A percentile compares a stretch with the other conserved stretches of the same genome.
These are phyloP conservation scores for Dryoscopus gambensis DNA, from an alignment of 2,113 vertebrate species.

Conservation along the genomic window DNA sequence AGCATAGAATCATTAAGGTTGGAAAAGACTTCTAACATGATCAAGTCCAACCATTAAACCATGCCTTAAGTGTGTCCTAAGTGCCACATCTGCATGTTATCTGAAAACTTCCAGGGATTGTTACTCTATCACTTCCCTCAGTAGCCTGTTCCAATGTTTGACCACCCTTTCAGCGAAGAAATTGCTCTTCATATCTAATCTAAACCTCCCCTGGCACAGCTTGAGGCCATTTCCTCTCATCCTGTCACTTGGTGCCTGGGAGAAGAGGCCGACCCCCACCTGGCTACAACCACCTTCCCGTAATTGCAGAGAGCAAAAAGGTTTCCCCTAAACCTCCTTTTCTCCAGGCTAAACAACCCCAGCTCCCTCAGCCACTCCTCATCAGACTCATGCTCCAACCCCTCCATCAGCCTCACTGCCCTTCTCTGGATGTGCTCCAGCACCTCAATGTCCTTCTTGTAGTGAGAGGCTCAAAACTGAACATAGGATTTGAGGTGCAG, in stretches of 20 bases:
- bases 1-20: neutral
- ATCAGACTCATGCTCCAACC: neutral
- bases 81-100: neutral
- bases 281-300: fast-evolving
- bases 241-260: neutral
- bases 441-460: neutral
- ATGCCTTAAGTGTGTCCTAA: neutral
- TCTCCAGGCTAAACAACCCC: neutral
- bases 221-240: neutral
- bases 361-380: neutral
- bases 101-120: neutral
- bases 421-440: neutral
- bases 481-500: fast-evolving
- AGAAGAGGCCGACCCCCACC: neutral
- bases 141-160: neutral
- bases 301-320: neutral
- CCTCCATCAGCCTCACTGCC: neutral
- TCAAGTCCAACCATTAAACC: neutral
- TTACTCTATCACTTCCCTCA: neutral
- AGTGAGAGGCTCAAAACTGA: neutral
- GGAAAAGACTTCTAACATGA: neutral
- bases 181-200: neutral
- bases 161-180: neutral
- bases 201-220: neutral
- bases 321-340: neutral